phyloP scores from a whole-genome alignment of 2,113 vertebrate species.

The Mixornis gularis region DNA sequence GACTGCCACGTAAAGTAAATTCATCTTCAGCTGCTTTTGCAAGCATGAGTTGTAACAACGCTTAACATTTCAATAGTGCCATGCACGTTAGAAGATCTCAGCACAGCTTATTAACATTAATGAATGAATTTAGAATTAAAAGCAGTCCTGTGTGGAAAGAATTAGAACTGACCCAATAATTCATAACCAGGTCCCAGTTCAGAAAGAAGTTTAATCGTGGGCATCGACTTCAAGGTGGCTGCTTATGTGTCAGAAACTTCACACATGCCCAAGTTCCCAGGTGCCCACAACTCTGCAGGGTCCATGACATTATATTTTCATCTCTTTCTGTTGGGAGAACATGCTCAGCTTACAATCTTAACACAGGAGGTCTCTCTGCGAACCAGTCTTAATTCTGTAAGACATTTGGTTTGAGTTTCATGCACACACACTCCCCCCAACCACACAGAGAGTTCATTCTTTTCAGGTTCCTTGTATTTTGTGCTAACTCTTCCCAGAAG shows the following conservation, averaged over 20 bases:
- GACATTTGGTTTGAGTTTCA: slow-evolving; percentile 55
- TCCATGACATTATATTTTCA: not conserved
- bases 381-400: not conserved
- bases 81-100: not conserved
- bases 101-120: not conserved
- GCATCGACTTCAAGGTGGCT: not conserved
- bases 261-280: not conserved
- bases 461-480: slow-evolving; percentile 11
- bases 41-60: slow-evolving; percentile 22
- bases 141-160: not conserved
- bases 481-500: slow-evolving; percentile 19
- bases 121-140: slow-evolving; percentile 3
- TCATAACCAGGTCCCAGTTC: not conserved
- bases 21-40: slow-evolving; percentile 59
- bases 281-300: not conserved
- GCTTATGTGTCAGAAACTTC: not conserved
- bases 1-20: slow-evolving; percentile 37
- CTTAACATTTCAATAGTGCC: not conserved
- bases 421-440: not conserved
- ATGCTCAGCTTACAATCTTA: not conserved
- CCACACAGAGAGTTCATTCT: slow-evolving; percentile 40
- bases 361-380: not conserved
- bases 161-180: slow-evolving; percentile 2
- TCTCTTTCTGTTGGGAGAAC: not conserved
- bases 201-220: accelerated